Evolutionary conservation across 2,797 vertebrate species (phyloP), one percentile per base, ranked within the genome.

Genomic region (Hirundo rustica): DNA sequence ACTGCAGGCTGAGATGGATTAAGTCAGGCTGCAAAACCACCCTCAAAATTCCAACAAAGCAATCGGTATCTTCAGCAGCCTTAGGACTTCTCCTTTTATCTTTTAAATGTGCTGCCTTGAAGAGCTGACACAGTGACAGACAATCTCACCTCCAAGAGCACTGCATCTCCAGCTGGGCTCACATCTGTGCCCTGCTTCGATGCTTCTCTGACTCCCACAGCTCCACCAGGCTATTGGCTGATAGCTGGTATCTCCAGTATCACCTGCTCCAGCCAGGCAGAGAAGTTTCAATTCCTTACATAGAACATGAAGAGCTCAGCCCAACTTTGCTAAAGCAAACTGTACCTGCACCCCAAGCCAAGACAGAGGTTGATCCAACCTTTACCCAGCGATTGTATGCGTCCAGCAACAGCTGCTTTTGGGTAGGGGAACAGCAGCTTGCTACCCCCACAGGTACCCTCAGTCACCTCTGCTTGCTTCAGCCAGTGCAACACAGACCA

Each of bases 361-460:
- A 13, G 20, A 25, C 6, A 76, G 19, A n/a, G 16, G 8, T 22
- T 38, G 36, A 36, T 13, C 27, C 13, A 48, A 30, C 30, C 68
- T 62, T n/a, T 34, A 54, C 11, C 51, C 45, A 82, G 34, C 50
- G 45, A 9, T 0, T 50, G 3, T 2, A 30, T 0, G 2, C 30
- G 48, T 34, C 22, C 27, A 60, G n/a, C 29, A 71, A 45, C 30
- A 78, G 30, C 25, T 65, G 26, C 45, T 80, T 73, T n/a, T 51
- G 62, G 6, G 20, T 9, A 22, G 40, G 11, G 10, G 7, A 75
- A 62, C 5, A 44, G 38, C 50, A 82, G 25, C 15, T 42, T 36
- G 58, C 29, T 84, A 7, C 6, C 45, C 15, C 15, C 18, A 26
- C 15, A 26, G 36, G 27, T 19, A 77, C 29, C 21, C 32, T 57